A percentile compares a stretch with the other conserved stretches of the same genome.
These are phyloP conservation scores for Lymantria monacha DNA, from an alignment of 2,888 invertebrate species.

Conservation along the genomic window DNA sequence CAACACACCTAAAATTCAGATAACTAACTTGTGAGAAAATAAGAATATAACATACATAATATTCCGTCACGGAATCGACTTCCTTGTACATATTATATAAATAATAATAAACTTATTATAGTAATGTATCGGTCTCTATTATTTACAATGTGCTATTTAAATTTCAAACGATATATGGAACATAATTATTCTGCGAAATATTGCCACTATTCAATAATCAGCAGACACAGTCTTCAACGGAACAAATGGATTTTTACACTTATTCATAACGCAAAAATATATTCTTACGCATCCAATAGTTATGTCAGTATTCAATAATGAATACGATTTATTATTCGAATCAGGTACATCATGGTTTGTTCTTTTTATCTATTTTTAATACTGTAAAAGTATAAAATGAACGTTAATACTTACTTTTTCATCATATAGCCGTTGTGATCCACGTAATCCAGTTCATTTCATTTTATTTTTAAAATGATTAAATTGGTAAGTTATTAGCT, in stretches of 20 bases:
- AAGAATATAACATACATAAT: neutral
- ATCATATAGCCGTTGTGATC: neutral
- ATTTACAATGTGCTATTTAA: conserved; percentile 5
- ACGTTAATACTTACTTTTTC: neutral
- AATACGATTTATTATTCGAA: conserved; percentile 39
- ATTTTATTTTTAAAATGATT: conserved; percentile 25
- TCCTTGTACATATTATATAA: neutral
- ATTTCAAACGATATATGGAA: conserved; percentile 13
- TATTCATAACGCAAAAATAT: conserved; percentile 15
- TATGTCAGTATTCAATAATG: conserved; percentile 12
- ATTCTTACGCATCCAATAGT: conserved; percentile 4
- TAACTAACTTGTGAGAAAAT: no score
- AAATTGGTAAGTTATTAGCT: conserved; percentile 39
- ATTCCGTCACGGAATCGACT: neutral
- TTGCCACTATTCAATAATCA: conserved; percentile 6
- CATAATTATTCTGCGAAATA: conserved; percentile 7
- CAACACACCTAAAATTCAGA: no score
- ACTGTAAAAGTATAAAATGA: conserved; percentile 52
- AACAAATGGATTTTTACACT: conserved; percentile 26
- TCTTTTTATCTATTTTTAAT: conserved; percentile 40
- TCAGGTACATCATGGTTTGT: conserved; percentile 45
- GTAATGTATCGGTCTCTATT: neutral
- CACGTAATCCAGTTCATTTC: neutral
- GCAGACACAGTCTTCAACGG: conserved; percentile 15
- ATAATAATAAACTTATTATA: neutral